Conservation (phyloP, 2,797 vertebrate species). For the Tolypeutes matacus region DNA sequence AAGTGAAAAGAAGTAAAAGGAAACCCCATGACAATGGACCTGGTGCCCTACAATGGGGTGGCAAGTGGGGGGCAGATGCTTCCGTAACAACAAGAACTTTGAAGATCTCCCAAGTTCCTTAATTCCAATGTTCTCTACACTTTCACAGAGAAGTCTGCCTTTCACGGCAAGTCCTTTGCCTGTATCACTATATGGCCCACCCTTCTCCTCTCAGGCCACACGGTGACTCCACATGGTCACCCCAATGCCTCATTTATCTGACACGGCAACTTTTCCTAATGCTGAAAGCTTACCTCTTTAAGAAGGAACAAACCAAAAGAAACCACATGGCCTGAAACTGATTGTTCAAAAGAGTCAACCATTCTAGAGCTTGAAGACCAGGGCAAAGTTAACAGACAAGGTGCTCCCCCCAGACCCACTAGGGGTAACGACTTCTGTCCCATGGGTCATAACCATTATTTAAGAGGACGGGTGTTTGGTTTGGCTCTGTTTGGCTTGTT, state of each 20-base stretch:
- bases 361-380: neutral
- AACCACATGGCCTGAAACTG: neutral
- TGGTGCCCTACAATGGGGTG: no score
- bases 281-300: neutral
- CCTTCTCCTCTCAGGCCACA: neutral
- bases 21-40: neutral
- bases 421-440: neutral
- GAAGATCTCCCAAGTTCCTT: neutral
- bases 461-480: neutral
- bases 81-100: neutral
- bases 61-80: neutral
- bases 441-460: neutral
- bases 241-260: neutral
- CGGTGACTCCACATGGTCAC: neutral
- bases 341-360: neutral
- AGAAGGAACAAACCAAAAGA: neutral
- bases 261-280: neutral
- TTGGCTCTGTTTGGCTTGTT: neutral
- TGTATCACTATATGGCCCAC: neutral
- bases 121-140: neutral
- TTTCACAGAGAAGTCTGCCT: neutral
- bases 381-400: neutral
- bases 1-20: neutral
- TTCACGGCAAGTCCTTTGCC: neutral
- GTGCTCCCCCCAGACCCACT: neutral